Evolutionary conservation across 2,113 vertebrate genomes (phyloP).

Genomic region (Nerophis lumbriciformis): DNA sequence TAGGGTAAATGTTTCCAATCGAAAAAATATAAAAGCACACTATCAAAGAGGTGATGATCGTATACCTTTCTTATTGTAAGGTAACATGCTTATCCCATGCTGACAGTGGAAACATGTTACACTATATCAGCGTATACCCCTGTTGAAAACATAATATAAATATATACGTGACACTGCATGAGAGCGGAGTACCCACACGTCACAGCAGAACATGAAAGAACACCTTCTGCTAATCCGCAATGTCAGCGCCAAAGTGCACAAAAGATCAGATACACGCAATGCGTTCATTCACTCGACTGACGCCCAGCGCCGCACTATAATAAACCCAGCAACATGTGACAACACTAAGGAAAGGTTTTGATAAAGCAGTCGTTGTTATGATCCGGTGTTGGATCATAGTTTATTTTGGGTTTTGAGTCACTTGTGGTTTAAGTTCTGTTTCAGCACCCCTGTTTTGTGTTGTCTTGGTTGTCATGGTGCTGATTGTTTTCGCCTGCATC

Average conservation of each 20-base stretch:
- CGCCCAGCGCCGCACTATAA: conserved; percentile 50
- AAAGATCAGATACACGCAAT: conserved; percentile 10
- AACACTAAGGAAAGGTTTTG: conserved; percentile 13
- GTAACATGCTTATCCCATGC: too few relatives aligned
- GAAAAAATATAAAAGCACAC: too few relatives aligned
- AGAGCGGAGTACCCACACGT: conserved; percentile 15
- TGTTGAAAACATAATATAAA: conserved; percentile 19
- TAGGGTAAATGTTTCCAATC: too few relatives aligned
- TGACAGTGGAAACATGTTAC: conserved; percentile 11
- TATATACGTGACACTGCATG: conserved; percentile 6
- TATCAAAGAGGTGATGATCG: too few relatives aligned
- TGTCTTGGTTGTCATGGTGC: too few relatives aligned
- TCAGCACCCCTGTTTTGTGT: too few relatives aligned
- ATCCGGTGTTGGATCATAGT: too few relatives aligned
- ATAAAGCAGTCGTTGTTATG: conserved; percentile 21
- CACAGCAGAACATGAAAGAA: conserved; percentile 33
- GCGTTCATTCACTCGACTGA: conserved; percentile 32
- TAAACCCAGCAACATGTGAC: conserved; percentile 16
- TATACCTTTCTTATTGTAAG: too few relatives aligned
- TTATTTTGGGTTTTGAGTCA: too few relatives aligned
- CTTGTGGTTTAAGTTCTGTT: too few relatives aligned
- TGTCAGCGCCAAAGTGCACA: conserved; percentile 28
- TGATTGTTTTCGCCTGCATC: too few relatives aligned
- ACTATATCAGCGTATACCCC: conserved; percentile 18
- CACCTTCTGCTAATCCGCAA: conserved; percentile 26